Percentiles rank a stretch among this genome's conserved stretches.
Conservation (phyloP, 2,113 vertebrate species). For the Spea multiplicata region DNA sequence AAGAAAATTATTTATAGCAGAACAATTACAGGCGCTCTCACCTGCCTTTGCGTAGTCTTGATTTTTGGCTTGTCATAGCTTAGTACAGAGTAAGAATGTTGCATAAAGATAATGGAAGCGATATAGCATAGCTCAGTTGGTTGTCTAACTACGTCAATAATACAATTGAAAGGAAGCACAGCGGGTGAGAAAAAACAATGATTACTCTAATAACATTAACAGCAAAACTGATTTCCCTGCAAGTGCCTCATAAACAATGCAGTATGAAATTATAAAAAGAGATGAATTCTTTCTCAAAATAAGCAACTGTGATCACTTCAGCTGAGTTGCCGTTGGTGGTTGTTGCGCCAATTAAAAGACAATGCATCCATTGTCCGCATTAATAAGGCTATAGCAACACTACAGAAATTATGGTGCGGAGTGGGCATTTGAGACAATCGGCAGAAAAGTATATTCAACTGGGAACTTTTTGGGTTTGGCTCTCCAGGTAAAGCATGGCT, state of each 20-base stretch:
- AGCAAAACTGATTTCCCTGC: constrained; percentile 3
- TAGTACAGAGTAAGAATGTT: constrained; percentile 4
- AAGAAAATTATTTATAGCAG: background rate
- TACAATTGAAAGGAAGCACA: constrained; percentile 4
- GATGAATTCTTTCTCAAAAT: constrained; percentile 4
- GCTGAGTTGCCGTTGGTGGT: too few relatives aligned
- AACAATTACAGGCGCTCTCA: background rate
- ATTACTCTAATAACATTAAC: constrained; percentile 26
- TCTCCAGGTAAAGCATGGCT: too few relatives aligned
- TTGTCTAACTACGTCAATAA: background rate
- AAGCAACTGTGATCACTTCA: background rate
- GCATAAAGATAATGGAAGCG: background rate
- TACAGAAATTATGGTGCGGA: too few relatives aligned
- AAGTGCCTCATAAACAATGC: constrained; percentile 20
- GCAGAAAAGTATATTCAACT: background rate
- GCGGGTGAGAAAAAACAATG: constrained; percentile 4
- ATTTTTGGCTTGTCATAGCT: background rate
- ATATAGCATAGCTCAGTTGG: background rate
- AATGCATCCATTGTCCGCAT: too few relatives aligned
- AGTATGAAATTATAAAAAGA: background rate
- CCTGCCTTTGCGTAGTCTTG: background rate
- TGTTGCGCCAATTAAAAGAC: too few relatives aligned
- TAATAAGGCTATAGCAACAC: too few relatives aligned
- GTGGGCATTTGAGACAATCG: too few relatives aligned
- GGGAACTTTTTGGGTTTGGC: background rate